Evolutionary conservation across 92 coral and sea anemone genomes (phyloP).

Genomic region (Zoanthus solanderi): DNA sequence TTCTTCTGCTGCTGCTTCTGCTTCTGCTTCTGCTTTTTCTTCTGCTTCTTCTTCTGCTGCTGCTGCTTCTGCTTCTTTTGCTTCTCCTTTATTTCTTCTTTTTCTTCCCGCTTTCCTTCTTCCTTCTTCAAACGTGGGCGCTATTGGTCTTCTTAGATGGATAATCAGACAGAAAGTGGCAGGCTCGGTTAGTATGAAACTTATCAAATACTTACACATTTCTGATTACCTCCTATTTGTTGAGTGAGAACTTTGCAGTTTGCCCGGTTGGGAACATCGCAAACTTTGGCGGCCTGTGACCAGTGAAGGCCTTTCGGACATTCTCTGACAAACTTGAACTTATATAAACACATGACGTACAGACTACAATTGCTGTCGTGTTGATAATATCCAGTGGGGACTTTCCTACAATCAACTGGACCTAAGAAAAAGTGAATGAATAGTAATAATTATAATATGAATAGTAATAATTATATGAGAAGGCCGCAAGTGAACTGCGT

Average conservation of each 20-base stretch:
- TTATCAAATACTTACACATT: too few relatives aligned
- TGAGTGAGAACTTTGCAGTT: background rate
- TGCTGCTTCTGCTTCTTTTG: background rate
- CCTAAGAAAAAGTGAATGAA: background rate
- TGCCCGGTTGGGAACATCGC: background rate
- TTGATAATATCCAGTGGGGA: background rate
- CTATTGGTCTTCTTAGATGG: too few relatives aligned
- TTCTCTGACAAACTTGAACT: background rate
- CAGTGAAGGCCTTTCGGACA: constrained; percentile 8
- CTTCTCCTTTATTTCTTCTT: background rate
- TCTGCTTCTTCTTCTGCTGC: background rate
- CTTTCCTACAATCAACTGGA: background rate
- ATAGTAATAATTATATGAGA: too few relatives aligned
- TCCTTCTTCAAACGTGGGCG: background rate
- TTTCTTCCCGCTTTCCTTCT: background rate
- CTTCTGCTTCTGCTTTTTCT: background rate
- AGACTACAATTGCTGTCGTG: constrained; percentile 13
- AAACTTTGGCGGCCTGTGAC: background rate
- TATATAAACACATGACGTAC: background rate
- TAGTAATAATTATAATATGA: background rate
- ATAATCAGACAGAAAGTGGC: too few relatives aligned
- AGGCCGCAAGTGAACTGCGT: too few relatives aligned
- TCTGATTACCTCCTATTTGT: background rate
- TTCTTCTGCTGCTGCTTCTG: too few relatives aligned
- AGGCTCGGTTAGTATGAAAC: too few relatives aligned